phyloP scores from a whole-genome alignment of 1,140 invertebrate genomes.

The Aphaenogaster rudis region DNA sequence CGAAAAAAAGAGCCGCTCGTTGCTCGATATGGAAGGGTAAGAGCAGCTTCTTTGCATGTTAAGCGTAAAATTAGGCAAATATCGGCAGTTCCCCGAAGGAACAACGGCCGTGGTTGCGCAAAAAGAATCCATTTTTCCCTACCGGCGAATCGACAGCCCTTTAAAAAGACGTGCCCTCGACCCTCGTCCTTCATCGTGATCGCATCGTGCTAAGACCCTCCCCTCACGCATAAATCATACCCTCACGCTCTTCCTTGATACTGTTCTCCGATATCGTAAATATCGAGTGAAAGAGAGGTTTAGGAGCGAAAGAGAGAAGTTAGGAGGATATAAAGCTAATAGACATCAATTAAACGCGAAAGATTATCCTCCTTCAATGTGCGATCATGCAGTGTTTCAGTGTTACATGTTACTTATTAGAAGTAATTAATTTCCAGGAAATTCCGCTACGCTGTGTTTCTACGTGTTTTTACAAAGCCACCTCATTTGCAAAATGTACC shows the following conservation, averaged over 20 bases:
- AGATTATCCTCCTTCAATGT: not conserved
- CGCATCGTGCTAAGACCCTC: slow-evolving; percentile 1
- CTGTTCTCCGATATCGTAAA: slow-evolving; percentile 16
- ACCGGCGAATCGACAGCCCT: slow-evolving; percentile 29
- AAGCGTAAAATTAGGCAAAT: slow-evolving; percentile 59
- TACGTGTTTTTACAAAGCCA: slow-evolving; percentile 37
- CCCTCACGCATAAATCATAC: slow-evolving; percentile 49
- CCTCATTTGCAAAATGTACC: slow-evolving; percentile 9
- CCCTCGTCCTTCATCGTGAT: slow-evolving; percentile 44
- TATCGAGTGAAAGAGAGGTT: slow-evolving; percentile 29
- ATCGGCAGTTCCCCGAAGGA: slow-evolving; percentile 14
- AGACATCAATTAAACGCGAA: slow-evolving; percentile 18
- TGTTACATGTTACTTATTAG: not conserved
- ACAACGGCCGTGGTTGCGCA: slow-evolving; percentile 32
- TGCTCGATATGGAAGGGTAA: slow-evolving; percentile 29
- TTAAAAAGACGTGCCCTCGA: slow-evolving; percentile 28
- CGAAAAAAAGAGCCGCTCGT: not conserved
- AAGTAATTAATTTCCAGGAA: slow-evolving; percentile 46
- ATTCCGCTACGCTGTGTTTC: slow-evolving; percentile 1
- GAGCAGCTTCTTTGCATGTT: slow-evolving; percentile 55
- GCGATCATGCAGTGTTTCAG: not conserved
- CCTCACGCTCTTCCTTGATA: not conserved
- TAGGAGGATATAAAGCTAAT: not conserved
- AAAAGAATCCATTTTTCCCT: slow-evolving; percentile 40
- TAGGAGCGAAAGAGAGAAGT: not conserved